Evolutionary conservation across 2,113 vertebrate genomes (phyloP).

Genomic region (Leptodactylus fuscus): DNA sequence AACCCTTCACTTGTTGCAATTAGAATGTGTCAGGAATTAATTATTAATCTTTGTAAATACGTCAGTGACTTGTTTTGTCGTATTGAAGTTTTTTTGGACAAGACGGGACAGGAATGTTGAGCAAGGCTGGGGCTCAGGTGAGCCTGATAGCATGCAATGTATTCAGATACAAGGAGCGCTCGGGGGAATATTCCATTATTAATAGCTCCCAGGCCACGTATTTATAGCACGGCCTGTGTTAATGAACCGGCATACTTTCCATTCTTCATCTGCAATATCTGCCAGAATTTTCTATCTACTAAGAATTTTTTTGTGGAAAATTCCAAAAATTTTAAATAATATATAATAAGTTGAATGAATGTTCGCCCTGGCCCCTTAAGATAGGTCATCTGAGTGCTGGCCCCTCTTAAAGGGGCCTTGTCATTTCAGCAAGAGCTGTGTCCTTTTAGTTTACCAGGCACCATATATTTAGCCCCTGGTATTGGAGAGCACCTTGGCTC

Average conservation of each 20-base stretch:
- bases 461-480: too few species aligned
- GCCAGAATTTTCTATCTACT: neutral
- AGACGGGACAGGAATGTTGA: slow-evolving; percentile 64
- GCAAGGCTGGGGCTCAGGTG: slow-evolving; percentile 60
- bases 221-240: slow-evolving; percentile 5
- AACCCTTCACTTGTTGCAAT: neutral
- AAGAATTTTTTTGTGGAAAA: neutral
- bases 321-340: neutral
- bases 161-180: slow-evolving; percentile 63
- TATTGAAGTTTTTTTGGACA: slow-evolving; percentile 44
- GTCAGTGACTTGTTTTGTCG: neutral
- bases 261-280: slow-evolving; percentile 42
- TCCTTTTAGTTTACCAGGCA: too few species aligned
- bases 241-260: slow-evolving; percentile 46
- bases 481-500: too few species aligned
- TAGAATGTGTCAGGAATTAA: neutral
- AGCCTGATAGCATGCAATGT: slow-evolving; percentile 61
- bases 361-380: too few species aligned
- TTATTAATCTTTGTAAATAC: neutral
- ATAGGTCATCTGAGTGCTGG: too few species aligned
- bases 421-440: too few species aligned
- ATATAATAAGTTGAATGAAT: too few species aligned
- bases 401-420: too few species aligned
- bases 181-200: slow-evolving; percentile 32
- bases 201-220: slow-evolving; percentile 59